Conservation (phyloP, 1,140 invertebrate species). For the Aphaenogaster floridana region DNA sequence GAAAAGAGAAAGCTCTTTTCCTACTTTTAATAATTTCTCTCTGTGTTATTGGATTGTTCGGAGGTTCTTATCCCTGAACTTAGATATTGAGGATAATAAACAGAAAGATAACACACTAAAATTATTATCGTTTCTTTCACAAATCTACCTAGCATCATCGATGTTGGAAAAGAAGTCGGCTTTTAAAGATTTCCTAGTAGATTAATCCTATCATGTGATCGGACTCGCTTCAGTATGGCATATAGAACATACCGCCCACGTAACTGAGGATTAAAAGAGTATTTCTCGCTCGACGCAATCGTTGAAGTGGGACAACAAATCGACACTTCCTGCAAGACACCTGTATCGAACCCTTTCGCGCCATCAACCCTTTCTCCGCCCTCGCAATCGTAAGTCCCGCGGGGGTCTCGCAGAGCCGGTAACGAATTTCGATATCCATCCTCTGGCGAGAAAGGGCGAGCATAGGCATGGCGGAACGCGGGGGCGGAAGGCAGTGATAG, state of each 20-base stretch:
- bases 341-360: not conserved
- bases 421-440: conserved; percentile 78
- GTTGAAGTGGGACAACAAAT: conserved; percentile 13
- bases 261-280: conserved; percentile 27
- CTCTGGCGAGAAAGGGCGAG: conserved; percentile 63
- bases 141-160: not conserved
- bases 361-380: not conserved
- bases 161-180: not conserved
- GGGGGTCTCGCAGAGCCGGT: conserved; percentile 48
- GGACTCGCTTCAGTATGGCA: not conserved
- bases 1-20: not conserved
- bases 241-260: not conserved
- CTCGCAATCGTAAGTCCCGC: conserved; percentile 34
- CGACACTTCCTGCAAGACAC: conserved; percentile 34
- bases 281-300: not conserved
- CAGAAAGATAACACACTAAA: not conserved
- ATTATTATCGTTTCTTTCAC: not conserved
- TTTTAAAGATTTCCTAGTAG: not conserved
- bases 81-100: not conserved
- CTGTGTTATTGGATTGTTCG: not conserved
- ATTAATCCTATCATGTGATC: conserved; percentile 16
- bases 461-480: conserved; percentile 57
- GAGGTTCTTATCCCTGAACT: not conserved
- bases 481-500: conserved; percentile 73
- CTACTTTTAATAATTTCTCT: not conserved